A percentile compares a stretch with the other conserved stretches of the same genome.
Conservation (phyloP, 2,797 vertebrate species). For the Gadopsis bispinosus region DNA sequence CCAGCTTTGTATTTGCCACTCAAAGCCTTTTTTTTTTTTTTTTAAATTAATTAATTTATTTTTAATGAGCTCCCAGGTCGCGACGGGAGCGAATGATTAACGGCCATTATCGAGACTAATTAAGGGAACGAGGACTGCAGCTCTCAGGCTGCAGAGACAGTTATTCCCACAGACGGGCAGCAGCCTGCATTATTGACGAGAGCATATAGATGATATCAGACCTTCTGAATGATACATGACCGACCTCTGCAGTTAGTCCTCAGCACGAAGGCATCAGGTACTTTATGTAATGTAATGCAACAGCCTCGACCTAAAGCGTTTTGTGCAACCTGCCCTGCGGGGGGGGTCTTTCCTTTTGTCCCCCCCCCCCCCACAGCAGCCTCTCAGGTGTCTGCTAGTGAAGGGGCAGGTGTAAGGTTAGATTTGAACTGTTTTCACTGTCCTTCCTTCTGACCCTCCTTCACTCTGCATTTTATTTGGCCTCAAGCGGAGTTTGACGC, state of each 20-base stretch:
- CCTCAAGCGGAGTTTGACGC: not conserved
- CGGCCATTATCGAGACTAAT: conserved; percentile 22
- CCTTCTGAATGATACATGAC: conserved; percentile 33
- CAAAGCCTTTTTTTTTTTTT: not conserved
- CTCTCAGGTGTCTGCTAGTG: conserved; percentile 64
- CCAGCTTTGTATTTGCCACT: conserved; percentile 29
- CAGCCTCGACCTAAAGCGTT: not conserved
- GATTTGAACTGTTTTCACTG: not conserved
- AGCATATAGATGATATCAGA: conserved; percentile 10
- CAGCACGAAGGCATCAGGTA: not conserved
- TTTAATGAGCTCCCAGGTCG: conserved; percentile 41
- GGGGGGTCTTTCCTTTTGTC: conserved; percentile 58
- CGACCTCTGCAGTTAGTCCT: conserved; percentile 13
- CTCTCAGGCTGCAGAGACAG: not conserved
- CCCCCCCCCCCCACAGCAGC: conserved; percentile 15
- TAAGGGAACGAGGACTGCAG: conserved; percentile 6
- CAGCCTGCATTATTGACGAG: conserved; percentile 64
- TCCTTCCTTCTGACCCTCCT: not conserved
- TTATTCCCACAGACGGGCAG: not conserved
- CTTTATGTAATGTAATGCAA: conserved; percentile 9
- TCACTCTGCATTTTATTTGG: not conserved
- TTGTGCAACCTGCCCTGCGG: conserved; percentile 20
- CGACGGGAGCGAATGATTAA: conserved; percentile 24
- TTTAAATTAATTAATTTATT: no score
- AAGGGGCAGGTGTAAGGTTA: conserved; percentile 29